Evolutionary conservation across 2,797 vertebrate genomes (phyloP).

Genomic region (Ceyx erithaca): DNA sequence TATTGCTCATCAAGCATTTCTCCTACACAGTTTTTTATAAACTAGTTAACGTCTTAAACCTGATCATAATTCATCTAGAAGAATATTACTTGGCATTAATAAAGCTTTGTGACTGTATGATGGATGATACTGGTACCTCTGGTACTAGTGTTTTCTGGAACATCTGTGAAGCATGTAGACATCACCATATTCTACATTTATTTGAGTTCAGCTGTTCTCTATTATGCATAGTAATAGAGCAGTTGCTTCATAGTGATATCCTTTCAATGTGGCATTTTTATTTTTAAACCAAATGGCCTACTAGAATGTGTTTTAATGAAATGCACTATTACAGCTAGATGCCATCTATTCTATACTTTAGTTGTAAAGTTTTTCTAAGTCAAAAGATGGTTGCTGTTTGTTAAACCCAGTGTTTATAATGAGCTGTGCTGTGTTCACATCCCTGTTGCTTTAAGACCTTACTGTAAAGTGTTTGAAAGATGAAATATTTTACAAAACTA

Average conservation of each 20-base stretch:
- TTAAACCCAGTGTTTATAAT: background rate
- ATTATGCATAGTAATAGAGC: background rate
- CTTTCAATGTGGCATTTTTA: background rate
- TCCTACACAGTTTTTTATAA: background rate
- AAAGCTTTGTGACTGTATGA: background rate
- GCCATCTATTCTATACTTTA: background rate
- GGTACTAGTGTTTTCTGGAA: background rate
- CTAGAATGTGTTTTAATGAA: background rate
- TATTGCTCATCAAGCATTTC: slow-evolving; percentile 36
- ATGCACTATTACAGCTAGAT: background rate
- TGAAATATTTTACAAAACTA: background rate
- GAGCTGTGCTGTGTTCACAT: background rate
- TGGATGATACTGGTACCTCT: background rate
- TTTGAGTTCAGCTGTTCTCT: background rate
- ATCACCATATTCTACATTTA: background rate
- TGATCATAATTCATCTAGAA: background rate
- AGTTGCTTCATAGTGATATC: background rate
- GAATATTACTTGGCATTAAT: background rate
- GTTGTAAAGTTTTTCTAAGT: background rate
- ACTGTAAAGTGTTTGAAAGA: background rate
- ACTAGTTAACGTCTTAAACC: background rate
- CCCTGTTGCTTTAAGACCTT: background rate
- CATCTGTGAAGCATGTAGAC: background rate
- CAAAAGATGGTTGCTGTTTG: background rate
- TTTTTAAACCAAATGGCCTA: background rate